These are phyloP conservation scores for Mesaphorura yosii DNA, from an alignment of 1,140 invertebrate genomes.

Conservation along the genomic window DNA sequence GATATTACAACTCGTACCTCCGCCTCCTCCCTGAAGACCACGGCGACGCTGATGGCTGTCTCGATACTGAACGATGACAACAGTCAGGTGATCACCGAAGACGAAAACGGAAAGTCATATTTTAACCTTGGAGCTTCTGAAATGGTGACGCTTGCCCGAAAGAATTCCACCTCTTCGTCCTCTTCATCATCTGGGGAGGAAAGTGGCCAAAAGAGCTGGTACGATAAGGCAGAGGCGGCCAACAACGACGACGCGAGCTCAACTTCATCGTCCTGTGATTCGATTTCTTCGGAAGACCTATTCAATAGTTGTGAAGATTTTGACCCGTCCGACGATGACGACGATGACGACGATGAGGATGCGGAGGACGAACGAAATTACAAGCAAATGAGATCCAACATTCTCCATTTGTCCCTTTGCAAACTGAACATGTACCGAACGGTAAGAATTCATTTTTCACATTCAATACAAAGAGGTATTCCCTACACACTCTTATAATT, in stretches of 20 bases:
- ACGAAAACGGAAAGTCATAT: conserved; percentile 82
- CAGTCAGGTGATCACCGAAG: conserved; percentile 35
- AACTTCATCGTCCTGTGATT: conserved; percentile 32
- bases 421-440: conserved; percentile 54
- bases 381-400: conserved; percentile 68
- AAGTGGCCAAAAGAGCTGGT: conserved; percentile 42
- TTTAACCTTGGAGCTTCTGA: conserved; percentile 63
- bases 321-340: conserved; percentile 29
- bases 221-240: conserved; percentile 27
- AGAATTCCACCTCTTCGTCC: conserved; percentile 31
- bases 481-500: no score
- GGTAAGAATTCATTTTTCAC: conserved; percentile 15
- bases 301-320: conserved; percentile 32
- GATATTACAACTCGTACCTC: background rate
- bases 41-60: background rate
- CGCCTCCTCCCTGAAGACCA: background rate
- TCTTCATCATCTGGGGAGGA: conserved; percentile 8
- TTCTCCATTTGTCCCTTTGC: conserved; percentile 83
- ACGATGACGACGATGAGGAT: no score
- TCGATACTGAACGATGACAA: background rate
- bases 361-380: conserved; percentile 49
- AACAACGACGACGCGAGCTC: conserved; percentile 15
- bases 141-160: conserved; percentile 34
- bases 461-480: no score
- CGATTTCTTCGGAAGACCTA: conserved; percentile 32